Base-by-base conservation (phyloP, 2,888 invertebrate species). In the Octodonta nipae region DNA sequence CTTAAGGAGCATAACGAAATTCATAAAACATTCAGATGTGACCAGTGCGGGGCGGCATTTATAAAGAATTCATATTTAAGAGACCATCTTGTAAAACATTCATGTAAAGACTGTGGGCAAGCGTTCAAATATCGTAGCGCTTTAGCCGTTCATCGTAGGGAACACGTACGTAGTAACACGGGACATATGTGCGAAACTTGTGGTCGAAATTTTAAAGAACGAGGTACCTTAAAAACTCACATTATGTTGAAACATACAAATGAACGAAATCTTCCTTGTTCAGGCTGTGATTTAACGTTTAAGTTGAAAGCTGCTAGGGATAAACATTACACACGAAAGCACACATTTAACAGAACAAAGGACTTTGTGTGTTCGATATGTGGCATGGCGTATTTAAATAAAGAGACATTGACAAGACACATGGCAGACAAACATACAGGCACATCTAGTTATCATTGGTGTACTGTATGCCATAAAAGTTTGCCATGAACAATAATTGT, bases 211-310 rank as follows among this genome's bases (percentile, higher is more conserved):
- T 53, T 54, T 33, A 54, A 50, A n/a, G 51, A 48, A 25, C 42
- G 40, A 24, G 44, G 46, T 15, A 52, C 53, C n/a, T 32, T 54
- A 20, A 51, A 49, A 32, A 52, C 50, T 4, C 54, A 54, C 28
- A 44, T 42, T 7, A 41, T 45, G 15, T 34, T 54, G 15, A 38
- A 50, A n/a, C 54, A 54, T 34, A 38, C 44, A 20, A 43, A 46
- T 29, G 45, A 46, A n/a, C 38, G 51, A 3, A 50, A 53, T 11
- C 52, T 45, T 30, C 38, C 41, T 25, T 54, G 54, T 35, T 36
- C 45, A 10, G 45, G 50, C 27, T 54, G 54, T 35, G 41, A 44
- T 13, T 38, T 45, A 26, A 44, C 43, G 2, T 54, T 54, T 34
- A 47, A 53, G 22, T 35, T 54, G 10, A 52, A 52, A 32, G 41